phyloP scores from a whole-genome alignment of 2,888 invertebrate species.

The Eilema griseolum region DNA sequence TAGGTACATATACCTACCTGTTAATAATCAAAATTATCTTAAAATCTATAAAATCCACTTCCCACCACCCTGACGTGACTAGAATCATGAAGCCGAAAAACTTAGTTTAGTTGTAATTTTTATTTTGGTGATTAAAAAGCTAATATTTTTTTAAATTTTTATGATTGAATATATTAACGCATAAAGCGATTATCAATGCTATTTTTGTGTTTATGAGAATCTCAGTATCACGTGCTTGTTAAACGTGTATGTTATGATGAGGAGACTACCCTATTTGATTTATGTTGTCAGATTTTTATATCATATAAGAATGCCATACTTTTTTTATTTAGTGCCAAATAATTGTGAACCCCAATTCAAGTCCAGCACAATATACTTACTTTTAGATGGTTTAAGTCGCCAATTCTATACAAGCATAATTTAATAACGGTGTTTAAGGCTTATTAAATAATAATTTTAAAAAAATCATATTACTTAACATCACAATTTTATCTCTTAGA shows the following conservation, averaged over 20 bases:
- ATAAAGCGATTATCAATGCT: neutral
- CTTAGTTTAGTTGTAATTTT: neutral
- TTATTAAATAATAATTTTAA: neutral
- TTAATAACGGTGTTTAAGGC: neutral
- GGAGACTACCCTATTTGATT: slow-evolving; percentile 11
- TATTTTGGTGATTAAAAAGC: neutral
- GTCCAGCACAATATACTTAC: neutral
- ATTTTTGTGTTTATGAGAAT: neutral
- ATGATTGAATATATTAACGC: neutral
- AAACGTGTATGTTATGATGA: neutral
- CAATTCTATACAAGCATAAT: slow-evolving; percentile 1
- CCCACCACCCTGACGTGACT: too few relatives aligned
- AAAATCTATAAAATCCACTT: too few relatives aligned
- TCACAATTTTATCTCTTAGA: slow-evolving; percentile 15
- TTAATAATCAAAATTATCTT: too few relatives aligned
- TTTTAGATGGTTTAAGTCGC: neutral
- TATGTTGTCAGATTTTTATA: slow-evolving; percentile 20
- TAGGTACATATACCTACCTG: too few relatives aligned
- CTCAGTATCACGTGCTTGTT: neutral
- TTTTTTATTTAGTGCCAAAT: slow-evolving; percentile 43
- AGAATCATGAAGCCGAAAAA: too few relatives aligned
- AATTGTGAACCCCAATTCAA: slow-evolving; percentile 6
- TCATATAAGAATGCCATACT: slow-evolving; percentile 32
- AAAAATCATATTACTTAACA: neutral
- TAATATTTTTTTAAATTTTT: too few relatives aligned